Conservation (phyloP, 2,888 invertebrate genomes). For the Gryllus longicercus region DNA sequence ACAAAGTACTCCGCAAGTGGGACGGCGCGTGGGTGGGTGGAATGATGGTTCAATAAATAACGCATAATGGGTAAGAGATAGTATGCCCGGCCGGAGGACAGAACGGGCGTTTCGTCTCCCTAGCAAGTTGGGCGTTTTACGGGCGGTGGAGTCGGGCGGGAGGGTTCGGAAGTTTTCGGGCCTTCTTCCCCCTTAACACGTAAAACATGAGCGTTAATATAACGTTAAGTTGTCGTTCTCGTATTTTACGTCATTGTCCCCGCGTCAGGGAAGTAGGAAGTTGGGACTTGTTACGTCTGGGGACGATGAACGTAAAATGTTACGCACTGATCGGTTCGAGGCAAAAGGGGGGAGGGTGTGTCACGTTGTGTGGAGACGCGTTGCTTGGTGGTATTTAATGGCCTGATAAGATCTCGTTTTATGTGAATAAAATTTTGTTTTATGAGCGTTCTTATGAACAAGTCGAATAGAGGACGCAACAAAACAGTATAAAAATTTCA, state of each 20-base stretch:
- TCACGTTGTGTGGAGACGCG: neutral
- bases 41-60: neutral
- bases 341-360: neutral
- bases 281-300: neutral
- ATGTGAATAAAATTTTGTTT: no score
- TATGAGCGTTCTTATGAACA: no score
- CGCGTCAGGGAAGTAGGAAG: neutral
- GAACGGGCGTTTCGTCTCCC: slow-evolving; percentile 4
- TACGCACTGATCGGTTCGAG: no score
- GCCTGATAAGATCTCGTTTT: no score
- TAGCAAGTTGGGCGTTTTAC: neutral
- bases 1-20: neutral
- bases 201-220: neutral
- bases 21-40: neutral
- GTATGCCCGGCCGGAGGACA: neutral
- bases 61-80: neutral
- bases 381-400: no score
- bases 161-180: neutral
- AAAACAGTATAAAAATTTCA: no score
- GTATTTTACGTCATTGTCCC: neutral
- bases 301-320: neutral
- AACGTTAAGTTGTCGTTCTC: neutral
- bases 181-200: neutral
- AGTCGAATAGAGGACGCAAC: no score
- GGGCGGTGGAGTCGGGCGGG: neutral